A percentile compares a stretch with the other conserved stretches of the same genome.
phyloP scores from a whole-genome alignment of 1,140 invertebrate species.

The Asbolus verrucosus region DNA sequence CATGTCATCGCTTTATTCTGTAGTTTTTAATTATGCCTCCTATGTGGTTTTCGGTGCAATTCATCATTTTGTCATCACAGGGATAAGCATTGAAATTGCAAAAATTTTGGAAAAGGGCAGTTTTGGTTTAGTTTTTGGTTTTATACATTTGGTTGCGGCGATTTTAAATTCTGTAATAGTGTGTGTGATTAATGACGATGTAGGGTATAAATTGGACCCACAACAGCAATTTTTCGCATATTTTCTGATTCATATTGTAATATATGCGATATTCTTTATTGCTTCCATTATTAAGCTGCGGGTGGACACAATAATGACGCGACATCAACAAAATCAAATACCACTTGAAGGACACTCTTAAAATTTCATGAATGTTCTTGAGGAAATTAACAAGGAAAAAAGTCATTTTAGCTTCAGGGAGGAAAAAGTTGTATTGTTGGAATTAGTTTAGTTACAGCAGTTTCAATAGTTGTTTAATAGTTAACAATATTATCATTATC shows the following conservation, averaged over 20 bases:
- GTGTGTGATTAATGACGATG: constrained; percentile 17
- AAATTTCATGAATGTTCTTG: no score
- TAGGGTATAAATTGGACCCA: neutral
- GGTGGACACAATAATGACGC: neutral
- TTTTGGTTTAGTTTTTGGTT: constrained; percentile 24
- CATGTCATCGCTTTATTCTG: neutral
- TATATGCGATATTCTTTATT: neutral
- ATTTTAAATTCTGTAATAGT: constrained; percentile 4
- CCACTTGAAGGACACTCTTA: constrained; percentile 35
- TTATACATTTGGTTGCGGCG: constrained; percentile 5
- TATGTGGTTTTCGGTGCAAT: constrained; percentile 10
- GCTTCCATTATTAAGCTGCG: neutral
- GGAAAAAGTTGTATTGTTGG: no score
- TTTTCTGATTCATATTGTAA: neutral
- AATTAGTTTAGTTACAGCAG: no score
- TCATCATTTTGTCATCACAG: constrained; percentile 14
- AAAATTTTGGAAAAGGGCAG: constrained; percentile 2
- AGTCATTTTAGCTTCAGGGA: no score
- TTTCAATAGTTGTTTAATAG: no score
- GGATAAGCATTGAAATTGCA: constrained; percentile 12
- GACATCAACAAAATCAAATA: constrained; percentile 4
- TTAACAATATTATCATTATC: no score
- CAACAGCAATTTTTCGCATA: constrained; percentile 4
- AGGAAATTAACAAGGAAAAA: no score
- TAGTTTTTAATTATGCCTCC: neutral